Base-by-base conservation (phyloP, 2,797 vertebrate species). In the Phylloscopus collybita region DNA sequence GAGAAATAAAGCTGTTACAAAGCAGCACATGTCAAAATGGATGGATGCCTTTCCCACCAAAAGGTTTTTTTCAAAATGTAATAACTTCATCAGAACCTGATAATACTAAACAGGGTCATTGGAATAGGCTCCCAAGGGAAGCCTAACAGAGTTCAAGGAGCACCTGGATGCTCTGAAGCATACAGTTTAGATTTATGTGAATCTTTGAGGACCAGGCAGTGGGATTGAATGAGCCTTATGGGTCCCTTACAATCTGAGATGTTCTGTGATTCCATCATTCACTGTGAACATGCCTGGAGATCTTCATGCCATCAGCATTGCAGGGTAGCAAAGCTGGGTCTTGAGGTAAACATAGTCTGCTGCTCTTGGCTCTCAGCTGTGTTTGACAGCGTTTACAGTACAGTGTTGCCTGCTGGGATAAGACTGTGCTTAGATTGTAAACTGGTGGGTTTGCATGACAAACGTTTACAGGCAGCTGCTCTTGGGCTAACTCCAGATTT, bases 351-450 rank as follows among this genome's bases (percentile, higher is more conserved):
- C 80, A 91, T 0, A 32, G n/a, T 69, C 34, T 96, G 96, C 86
- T 97, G 79, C 61, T 94, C 61, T 96, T 96, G 94, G 88, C 95
- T 93, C 27, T 80, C 20, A 56, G 10, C 26, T 61, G 16, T 64
- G 59, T 78, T 96, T 76, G 38, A 92, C 42, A 82, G 32, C 1
- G 0, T 93, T 95, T 89, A 60, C 53, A 76, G 81, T 32, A 64
- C 73, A 76, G n/a, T 21, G n/a, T 17, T 89, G 29, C 94, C 94
- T 94, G 93, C 86, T 95, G 94, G 38, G 74, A 80, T 74, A 88
- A 94, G 89, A 86, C 71, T 67, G 79, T 74, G 67, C 30, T 89
- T 82, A n/a, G 64, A 80, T 71, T 80, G 81, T 85, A 80, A 91
- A 80, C 78, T 59, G 42, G 18, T 53, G 60, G 21, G 20, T 87